Base-by-base conservation (phyloP, 1,140 invertebrate genomes). In the Panulirus ornatus region DNA sequence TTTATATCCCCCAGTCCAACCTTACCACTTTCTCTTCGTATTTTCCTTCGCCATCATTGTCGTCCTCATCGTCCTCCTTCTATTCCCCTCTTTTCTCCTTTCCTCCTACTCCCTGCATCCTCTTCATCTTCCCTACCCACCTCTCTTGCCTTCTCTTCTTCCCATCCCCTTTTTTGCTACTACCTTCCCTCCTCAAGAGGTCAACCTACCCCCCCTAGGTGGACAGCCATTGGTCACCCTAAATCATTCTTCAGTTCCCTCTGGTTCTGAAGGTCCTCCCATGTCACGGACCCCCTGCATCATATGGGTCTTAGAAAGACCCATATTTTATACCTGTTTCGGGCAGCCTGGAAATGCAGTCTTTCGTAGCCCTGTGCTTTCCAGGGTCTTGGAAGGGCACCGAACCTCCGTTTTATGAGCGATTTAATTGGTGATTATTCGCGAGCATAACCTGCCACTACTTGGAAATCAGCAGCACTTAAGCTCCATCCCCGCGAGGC, bases 381-480 rank as follows among this genome's bases (percentile, higher is more conserved):
- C 27, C 54, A 22, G 58, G 16, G n/a, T 66, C 58, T 6, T 22
- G n/a, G 5, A 30, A 30, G n/a, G n/a, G 22, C 58, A 30, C 58
- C 22, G n/a, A 27, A 11, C 5, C 58, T 66, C 58, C 8, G 58
- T 30, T 66, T 66, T 66, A 66, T 66, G 58, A 27, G 30, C 30
- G 6, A 6, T 66, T 66, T 66, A 66, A 66, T 66, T 66, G n/a
- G 5, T 27, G 58, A 66, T 66, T 66, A 66, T 66, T 66, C 58
- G 58, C 3, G 58, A 66, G 30, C 58, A 66, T 66, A 66, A 30
- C 27, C 58, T 27, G 58, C 5, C 58, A 66, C 58, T 66, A 30
- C 58, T n/a, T 8, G 58, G 58, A 66, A n/a, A 66, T 66, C 58
- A 66, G n/a, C 58, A 66, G 27, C 58, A 66, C 58, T 27, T 27